Conservation (phyloP, 2,888 invertebrate genomes). For the Seira musarum region DNA sequence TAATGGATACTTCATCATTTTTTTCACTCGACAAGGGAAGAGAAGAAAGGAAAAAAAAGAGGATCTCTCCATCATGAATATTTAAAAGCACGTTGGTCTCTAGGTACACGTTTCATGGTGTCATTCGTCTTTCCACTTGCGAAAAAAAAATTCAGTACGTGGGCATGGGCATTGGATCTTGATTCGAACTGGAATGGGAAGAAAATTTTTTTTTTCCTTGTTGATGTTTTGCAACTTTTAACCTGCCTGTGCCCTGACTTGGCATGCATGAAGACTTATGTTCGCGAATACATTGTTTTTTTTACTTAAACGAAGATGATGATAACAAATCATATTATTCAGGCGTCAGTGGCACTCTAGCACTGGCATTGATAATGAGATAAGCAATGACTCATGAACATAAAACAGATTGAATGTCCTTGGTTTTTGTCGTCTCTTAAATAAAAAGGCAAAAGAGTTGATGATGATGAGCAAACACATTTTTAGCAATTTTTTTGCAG, state of each 20-base stretch:
- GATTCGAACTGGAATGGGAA: not conserved
- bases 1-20: too few species aligned
- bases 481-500: not conserved
- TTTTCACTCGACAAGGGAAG: too few species aligned
- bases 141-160: too few species aligned
- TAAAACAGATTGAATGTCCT: slow-evolving; percentile 26
- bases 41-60: too few species aligned
- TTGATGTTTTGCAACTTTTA: too few species aligned
- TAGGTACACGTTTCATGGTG: too few species aligned
- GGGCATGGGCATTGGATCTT: not conserved
- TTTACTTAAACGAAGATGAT: not conserved
- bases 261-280: too few species aligned
- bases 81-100: too few species aligned
- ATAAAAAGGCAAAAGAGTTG: not conserved
- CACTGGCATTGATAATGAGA: slow-evolving; percentile 30
- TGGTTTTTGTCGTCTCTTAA: slow-evolving; percentile 12
- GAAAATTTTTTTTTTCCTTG: too few species aligned
- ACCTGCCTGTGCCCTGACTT: too few species aligned
- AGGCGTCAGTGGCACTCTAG: slow-evolving; percentile 3
- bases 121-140: too few species aligned
- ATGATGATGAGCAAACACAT: not conserved
- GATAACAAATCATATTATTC: not conserved
- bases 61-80: too few species aligned
- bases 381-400: slow-evolving; percentile 33
- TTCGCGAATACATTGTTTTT: not conserved